Evolutionary conservation across 1,140 invertebrate genomes (phyloP), one percentile per base, ranked within the genome.

Genomic region (Calliopsis andreniformis): DNA sequence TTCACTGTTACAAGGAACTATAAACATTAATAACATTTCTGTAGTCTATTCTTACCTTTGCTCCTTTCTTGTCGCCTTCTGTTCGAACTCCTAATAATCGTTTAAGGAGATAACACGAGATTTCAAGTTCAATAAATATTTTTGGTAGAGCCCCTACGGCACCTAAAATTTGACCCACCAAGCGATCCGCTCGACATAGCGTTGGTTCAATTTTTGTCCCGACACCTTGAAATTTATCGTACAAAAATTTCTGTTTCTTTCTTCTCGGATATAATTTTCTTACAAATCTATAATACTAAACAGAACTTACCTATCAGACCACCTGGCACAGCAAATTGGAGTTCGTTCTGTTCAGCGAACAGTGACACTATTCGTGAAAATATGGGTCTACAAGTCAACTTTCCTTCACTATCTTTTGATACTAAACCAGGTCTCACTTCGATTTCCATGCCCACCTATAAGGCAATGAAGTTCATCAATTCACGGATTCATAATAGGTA

Each of bases 161-260:
- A n/a, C 99, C 99, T 20, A 99, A 94, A 62, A 99, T 98, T 93
- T 99, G 98, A 72, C 99, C 99, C 2, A 99, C 99, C 86, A 99
- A 94, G 88, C 99, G 95, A 94, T 99, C 99, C 84, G 98, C 99
- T 88, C 99, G 94, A 87, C 99, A 99, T 10, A 99, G 93, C 12
- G 98, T 99, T 0, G 99, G 99, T 92, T 99, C 99, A 87, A 99
- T 99, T 93, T 99, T 98, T 0, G 99, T 99, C 84, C 99, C 99
- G 32, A 99, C 99, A 93, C 99, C 96, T 95, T 79, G 5, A 87
- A 88, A 76, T 80, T 4, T 20, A 75, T 45, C 18, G 8, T 16
- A 47, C 2, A 76, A 32, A 56, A 0, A 59, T 58, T 16, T 28
- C 2, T 8, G 75, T 23, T 55, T 8, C n/a, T 61, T 30, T 3